These are phyloP conservation scores for Remorina albescens DNA, from an alignment of 2,797 vertebrate species.

Conservation along the genomic window DNA sequence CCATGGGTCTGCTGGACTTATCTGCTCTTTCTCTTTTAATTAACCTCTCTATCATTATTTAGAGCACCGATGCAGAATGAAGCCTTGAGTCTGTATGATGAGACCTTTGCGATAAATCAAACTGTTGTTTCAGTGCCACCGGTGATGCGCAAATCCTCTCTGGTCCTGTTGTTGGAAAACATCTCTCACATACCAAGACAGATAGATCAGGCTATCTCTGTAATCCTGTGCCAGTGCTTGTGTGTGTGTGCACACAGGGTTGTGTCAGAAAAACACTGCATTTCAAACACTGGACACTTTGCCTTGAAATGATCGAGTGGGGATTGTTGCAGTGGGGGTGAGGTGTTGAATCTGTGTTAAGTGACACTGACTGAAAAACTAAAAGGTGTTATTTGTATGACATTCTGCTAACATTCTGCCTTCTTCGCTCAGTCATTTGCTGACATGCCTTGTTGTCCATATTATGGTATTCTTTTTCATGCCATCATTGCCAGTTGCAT, in stretches of 20 bases:
- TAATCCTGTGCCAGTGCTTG: conserved; percentile 49
- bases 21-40: conserved; percentile 68
- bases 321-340: neutral
- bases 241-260: neutral
- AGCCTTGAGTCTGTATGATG: conserved; percentile 51
- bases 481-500: neutral
- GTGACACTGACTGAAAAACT: conserved; percentile 4
- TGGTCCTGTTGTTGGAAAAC: conserved; percentile 78
- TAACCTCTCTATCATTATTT: conserved; percentile 62
- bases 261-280: conserved; percentile 23
- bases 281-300: conserved; percentile 10
- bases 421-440: neutral
- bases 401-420: neutral
- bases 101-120: conserved; percentile 57
- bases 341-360: neutral
- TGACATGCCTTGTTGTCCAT: neutral
- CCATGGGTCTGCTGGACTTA: conserved; percentile 36
- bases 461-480: neutral
- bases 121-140: conserved; percentile 52
- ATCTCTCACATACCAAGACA: conserved; percentile 67
- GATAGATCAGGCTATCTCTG: conserved; percentile 63
- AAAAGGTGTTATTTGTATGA: conserved; percentile 35
- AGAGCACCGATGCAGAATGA: conserved; percentile 43
- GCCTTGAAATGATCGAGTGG: neutral
- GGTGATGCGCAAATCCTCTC: conserved; percentile 64